A percentile compares a stretch with the other conserved stretches of the same genome.
phyloP scores from a whole-genome alignment of 2,113 vertebrate genomes.

The Himantopus leucocephalus region DNA sequence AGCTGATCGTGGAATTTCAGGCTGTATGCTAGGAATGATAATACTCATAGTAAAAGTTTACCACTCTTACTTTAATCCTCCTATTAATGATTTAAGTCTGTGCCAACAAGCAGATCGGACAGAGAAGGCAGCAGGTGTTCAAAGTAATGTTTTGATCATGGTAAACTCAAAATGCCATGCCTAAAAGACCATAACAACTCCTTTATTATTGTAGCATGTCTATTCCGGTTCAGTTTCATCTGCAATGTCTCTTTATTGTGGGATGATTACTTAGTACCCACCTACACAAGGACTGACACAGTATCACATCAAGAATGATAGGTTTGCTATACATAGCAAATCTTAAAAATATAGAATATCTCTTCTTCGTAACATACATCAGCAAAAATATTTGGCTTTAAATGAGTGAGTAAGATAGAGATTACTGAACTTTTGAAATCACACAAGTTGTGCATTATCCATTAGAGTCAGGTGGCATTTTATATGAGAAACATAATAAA shows the following conservation, averaged over 20 bases:
- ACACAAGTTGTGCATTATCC: background rate
- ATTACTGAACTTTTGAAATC: background rate
- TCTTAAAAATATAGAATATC: background rate
- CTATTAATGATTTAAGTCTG: background rate
- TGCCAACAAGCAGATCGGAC: background rate
- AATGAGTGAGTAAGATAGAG: background rate
- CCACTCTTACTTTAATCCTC: background rate
- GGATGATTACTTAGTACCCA: background rate
- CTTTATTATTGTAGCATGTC: background rate
- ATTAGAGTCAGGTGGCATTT: background rate
- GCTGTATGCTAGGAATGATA: background rate
- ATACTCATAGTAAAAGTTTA: background rate
- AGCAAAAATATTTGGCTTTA: background rate
- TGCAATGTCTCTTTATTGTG: background rate
- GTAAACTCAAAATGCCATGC: background rate
- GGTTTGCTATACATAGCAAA: background rate
- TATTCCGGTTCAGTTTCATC: background rate
- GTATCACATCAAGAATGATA: background rate
- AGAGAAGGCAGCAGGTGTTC: background rate
- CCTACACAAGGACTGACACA: background rate
- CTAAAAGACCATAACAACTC: background rate
- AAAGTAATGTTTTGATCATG: background rate
- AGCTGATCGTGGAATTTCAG: background rate
- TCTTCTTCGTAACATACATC: background rate
- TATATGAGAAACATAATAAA: background rate